phyloP scores from a whole-genome alignment of 2,888 invertebrate species.

The Tanaodytes sp. region DNA sequence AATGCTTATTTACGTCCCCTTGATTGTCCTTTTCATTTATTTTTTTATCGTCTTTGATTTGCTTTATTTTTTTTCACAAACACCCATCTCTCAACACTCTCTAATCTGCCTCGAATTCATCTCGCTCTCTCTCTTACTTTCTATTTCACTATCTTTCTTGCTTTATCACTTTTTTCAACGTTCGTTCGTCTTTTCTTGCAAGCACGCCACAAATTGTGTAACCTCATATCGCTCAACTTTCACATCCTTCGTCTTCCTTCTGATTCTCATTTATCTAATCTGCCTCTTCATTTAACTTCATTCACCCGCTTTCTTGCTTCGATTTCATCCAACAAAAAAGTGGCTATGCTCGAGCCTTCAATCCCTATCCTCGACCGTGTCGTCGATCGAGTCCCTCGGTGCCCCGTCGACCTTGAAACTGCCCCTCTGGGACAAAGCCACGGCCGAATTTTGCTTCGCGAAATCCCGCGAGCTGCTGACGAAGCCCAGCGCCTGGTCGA shows the following conservation, averaged over 20 bases:
- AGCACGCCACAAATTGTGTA: constrained; percentile 33
- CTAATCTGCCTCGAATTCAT: no score
- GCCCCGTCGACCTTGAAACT: constrained; percentile 74
- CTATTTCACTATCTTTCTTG: not conserved
- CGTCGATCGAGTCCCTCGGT: constrained; percentile 73
- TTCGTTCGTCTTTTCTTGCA: constrained; percentile 29
- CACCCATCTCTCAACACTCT: no score
- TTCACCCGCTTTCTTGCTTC: not conserved
- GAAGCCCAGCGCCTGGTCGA: constrained; percentile 74
- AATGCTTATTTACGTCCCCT: constrained; percentile 9
- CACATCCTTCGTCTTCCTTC: constrained; percentile 15
- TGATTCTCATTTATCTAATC: constrained; percentile 24
- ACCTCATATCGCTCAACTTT: constrained; percentile 15
- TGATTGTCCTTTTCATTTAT: constrained; percentile 5
- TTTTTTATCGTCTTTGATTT: constrained; percentile 24
- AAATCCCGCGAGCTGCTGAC: constrained; percentile 81
- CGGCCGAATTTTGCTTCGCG: constrained; percentile 82
- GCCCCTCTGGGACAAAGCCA: constrained; percentile 82
- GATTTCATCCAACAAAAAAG: constrained; percentile 56
- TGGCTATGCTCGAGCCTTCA: constrained; percentile 73
- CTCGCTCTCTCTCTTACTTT: no score
- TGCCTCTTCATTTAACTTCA: constrained; percentile 14
- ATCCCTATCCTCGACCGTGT: constrained; percentile 72
- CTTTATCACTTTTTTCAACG: constrained; percentile 9
- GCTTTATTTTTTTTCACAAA: no score